A percentile compares a stretch with the other conserved stretches of the same genome.
Evolutionary conservation across 2,113 vertebrate genomes (phyloP).

Genomic region (Corythaixoides concolor): DNA sequence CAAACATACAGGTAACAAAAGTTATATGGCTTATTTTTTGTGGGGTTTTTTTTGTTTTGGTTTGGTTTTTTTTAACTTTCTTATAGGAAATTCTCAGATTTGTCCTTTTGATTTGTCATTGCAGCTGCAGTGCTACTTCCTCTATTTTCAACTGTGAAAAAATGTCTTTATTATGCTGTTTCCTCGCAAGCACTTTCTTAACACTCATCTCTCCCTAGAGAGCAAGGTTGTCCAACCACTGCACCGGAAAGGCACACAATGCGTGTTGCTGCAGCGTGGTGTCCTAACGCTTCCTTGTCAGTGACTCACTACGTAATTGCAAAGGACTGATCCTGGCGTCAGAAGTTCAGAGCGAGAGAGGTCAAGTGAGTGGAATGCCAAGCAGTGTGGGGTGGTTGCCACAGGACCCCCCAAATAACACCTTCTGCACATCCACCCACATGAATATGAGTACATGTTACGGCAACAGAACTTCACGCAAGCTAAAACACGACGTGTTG

Average conservation of each 20-base stretch:
- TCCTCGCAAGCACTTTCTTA: neutral
- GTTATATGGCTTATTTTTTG: neutral
- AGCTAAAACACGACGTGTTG: neutral
- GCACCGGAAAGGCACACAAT: neutral
- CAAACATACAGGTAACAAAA: neutral
- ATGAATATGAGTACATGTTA: neutral
- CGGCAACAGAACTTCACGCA: neutral
- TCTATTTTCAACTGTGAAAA: neutral
- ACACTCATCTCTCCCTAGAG: neutral
- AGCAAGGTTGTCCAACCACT: neutral
- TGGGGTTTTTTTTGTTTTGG: neutral
- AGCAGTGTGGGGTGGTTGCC: neutral
- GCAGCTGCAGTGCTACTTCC: neutral
- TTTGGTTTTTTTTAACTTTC: neutral
- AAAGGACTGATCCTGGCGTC: neutral
- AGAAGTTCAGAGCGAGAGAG: neutral
- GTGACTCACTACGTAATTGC: neutral
- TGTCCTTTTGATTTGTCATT: neutral
- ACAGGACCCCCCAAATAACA: neutral
- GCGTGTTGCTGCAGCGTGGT: neutral
- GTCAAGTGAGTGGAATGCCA: neutral
- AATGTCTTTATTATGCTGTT: neutral
- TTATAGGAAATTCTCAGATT: neutral
- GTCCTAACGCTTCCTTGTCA: neutral
- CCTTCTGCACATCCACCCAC: neutral